Conservation (phyloP, 2,113 vertebrate genomes). For the Xiphorhynchus elegans region DNA sequence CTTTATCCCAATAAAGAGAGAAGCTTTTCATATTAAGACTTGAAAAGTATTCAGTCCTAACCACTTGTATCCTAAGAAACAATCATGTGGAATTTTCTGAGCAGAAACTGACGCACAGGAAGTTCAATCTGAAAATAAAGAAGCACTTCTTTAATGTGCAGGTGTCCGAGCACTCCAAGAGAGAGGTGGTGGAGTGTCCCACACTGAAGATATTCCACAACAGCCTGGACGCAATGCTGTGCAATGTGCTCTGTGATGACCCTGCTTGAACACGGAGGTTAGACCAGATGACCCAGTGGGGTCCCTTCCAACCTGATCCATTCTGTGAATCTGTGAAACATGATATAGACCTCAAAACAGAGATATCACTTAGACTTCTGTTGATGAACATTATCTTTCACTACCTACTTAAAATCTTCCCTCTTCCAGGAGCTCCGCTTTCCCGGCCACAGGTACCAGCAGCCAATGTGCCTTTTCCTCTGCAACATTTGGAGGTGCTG, state of each 20-base stretch:
- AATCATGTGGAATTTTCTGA: background rate
- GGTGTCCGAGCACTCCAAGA: background rate
- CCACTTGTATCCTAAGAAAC: background rate
- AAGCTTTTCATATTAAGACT: background rate
- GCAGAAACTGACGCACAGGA: background rate
- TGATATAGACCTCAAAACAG: background rate
- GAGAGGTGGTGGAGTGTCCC: background rate
- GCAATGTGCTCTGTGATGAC: background rate
- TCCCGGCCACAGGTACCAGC: background rate
- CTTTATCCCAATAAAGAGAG: background rate
- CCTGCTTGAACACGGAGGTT: background rate
- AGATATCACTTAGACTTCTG: background rate
- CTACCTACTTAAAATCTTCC: background rate
- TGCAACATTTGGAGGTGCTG: background rate
- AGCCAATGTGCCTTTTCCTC: background rate
- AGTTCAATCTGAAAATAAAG: background rate
- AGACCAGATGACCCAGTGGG: background rate
- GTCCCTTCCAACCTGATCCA: background rate
- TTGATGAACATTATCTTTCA: background rate
- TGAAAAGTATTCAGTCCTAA: background rate
- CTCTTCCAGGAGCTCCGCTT: background rate
- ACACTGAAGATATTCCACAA: background rate
- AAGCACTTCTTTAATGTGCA: background rate
- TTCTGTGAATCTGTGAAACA: background rate
- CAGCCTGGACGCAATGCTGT: background rate